Conservation (phyloP, 2,113 vertebrate genomes). For the Oreocharis arfaki region DNA sequence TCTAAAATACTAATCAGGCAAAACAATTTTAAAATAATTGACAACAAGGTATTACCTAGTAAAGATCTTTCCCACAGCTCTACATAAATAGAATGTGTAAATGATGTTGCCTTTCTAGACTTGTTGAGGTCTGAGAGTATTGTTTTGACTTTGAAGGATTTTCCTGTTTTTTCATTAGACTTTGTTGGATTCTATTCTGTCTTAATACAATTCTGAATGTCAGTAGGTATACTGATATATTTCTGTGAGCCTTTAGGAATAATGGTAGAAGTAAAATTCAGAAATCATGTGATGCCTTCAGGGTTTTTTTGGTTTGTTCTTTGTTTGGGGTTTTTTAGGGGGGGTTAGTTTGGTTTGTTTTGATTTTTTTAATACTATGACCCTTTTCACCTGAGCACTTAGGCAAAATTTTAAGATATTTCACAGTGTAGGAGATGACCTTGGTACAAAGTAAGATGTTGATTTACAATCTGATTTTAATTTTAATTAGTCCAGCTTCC, state of each 20-base stretch:
- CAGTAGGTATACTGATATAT: background rate
- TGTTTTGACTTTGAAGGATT: background rate
- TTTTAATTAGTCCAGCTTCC: background rate
- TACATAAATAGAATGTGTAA: background rate
- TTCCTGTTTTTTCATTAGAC: background rate
- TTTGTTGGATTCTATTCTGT: background rate
- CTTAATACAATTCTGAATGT: background rate
- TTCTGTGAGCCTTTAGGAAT: background rate
- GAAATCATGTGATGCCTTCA: background rate
- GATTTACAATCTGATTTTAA: background rate
- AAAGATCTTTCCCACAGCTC: background rate
- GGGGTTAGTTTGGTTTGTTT: accelerated
- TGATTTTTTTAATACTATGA: background rate
- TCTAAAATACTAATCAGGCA: background rate
- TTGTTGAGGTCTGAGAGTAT: background rate
- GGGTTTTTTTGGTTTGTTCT: background rate
- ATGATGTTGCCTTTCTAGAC: background rate
- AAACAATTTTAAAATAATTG: background rate
- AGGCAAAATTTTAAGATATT: background rate
- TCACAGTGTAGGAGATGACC: background rate
- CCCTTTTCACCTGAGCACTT: background rate
- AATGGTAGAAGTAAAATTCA: background rate
- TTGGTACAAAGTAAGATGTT: background rate
- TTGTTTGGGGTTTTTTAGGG: accelerated
- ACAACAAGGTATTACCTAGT: background rate